Conservation (phyloP, 2,888 invertebrate genomes). For the Cerastis leucographa region DNA sequence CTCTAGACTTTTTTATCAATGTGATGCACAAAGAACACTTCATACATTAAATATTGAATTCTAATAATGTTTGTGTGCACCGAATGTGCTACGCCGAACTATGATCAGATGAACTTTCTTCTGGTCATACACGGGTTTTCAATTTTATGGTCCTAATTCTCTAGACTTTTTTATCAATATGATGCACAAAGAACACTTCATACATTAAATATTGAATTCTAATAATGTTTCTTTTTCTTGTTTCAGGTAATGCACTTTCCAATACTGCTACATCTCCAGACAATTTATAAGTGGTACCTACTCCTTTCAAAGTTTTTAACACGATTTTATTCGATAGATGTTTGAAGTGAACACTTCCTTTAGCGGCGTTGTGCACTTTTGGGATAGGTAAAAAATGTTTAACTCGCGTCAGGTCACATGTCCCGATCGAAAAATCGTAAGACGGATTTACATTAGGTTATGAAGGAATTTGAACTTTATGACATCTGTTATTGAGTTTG, state of each 20-base stretch:
- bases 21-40: background rate
- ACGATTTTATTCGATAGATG: background rate
- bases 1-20: background rate
- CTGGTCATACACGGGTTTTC: background rate
- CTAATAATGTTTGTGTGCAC: background rate
- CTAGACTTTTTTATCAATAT: background rate
- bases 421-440: no score
- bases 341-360: no score
- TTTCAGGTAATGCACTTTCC: slow-evolving; percentile 48
- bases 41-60: background rate
- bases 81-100: no score
- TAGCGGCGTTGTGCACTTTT: no score
- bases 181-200: background rate
- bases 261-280: background rate
- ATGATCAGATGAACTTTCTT: background rate
- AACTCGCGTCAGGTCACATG: no score
- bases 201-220: background rate
- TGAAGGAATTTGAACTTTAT: no score
- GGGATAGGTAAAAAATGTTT: no score
- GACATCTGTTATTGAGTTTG: no score
- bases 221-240: slow-evolving; percentile 9
- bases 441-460: no score
- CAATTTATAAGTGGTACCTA: slow-evolving; percentile 1
- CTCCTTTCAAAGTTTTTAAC: background rate
- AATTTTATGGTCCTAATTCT: background rate